Conservation (phyloP, 2,113 vertebrate genomes). For the Cyphomyrus discorhynchus region DNA sequence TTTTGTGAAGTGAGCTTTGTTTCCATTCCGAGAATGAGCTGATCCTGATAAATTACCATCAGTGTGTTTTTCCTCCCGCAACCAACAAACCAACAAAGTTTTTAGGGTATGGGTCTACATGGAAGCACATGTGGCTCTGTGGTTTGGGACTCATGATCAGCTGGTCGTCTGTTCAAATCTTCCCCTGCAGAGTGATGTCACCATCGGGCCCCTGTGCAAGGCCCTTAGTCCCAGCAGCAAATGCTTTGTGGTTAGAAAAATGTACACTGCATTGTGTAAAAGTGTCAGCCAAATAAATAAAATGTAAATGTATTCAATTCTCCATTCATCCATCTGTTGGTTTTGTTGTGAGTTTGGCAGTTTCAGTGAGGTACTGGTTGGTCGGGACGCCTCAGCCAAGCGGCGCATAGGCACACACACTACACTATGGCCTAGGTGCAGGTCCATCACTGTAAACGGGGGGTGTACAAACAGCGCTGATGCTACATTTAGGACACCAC, state of each 20-base stretch:
- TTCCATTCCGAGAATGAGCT: neutral
- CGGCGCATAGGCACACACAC: neutral
- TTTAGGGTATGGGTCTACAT: neutral
- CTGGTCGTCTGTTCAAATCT: neutral
- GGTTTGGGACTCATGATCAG: neutral
- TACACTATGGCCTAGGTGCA: neutral
- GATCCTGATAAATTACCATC: neutral
- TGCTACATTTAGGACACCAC: neutral
- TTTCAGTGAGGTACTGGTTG: neutral
- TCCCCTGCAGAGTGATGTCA: neutral
- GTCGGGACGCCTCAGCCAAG: neutral
- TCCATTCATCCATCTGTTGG: neutral
- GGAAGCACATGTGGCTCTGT: neutral
- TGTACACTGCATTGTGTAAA: neutral
- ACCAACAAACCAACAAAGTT: neutral
- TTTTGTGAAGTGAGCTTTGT: neutral
- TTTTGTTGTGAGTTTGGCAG: neutral
- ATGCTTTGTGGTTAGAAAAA: neutral
- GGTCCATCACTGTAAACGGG: neutral
- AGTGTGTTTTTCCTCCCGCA: neutral
- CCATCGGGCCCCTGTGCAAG: neutral
- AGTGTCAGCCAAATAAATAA: neutral
- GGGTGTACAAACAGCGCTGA: neutral
- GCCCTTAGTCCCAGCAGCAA: neutral
- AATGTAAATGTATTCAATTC: neutral